These are phyloP conservation scores for Slavum lentiscoides DNA, from an alignment of 2,888 invertebrate genomes.

Conservation along the genomic window DNA sequence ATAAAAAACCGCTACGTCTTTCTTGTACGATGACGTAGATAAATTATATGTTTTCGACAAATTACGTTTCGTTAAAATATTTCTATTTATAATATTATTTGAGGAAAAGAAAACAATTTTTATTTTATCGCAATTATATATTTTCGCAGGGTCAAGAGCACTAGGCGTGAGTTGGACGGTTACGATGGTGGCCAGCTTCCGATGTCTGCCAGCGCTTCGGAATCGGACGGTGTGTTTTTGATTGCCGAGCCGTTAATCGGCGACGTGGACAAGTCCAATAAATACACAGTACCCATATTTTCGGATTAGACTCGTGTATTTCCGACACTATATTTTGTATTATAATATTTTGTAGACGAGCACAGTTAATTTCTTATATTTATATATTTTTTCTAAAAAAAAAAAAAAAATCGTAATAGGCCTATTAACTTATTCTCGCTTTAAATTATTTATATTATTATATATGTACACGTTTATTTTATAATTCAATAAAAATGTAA, in stretches of 20 bases:
- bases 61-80: too few species aligned
- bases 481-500: conserved; percentile 10
- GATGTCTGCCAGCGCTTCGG: conserved; percentile 27
- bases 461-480: neutral
- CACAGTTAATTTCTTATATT: too few species aligned
- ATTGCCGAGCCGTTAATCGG: conserved; percentile 38
- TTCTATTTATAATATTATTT: too few species aligned
- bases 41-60: too few species aligned
- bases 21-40: too few species aligned
- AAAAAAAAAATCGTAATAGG: neutral
- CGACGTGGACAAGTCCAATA: conserved; percentile 43
- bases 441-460: neutral
- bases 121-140: neutral
- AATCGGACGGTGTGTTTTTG: conserved; percentile 39
- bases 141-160: conserved; percentile 31
- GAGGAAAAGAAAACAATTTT: neutral
- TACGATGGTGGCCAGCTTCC: neutral
- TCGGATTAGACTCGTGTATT: conserved; percentile 1
- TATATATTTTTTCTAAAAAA: neutral
- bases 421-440: neutral
- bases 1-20: too few species aligned
- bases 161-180: conserved; percentile 3
- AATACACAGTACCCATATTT: conserved; percentile 38
- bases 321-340: too few species aligned
- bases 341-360: too few species aligned